Evolutionary conservation across 2,797 vertebrate species (phyloP).

Genomic region (Agapornis canus): DNA sequence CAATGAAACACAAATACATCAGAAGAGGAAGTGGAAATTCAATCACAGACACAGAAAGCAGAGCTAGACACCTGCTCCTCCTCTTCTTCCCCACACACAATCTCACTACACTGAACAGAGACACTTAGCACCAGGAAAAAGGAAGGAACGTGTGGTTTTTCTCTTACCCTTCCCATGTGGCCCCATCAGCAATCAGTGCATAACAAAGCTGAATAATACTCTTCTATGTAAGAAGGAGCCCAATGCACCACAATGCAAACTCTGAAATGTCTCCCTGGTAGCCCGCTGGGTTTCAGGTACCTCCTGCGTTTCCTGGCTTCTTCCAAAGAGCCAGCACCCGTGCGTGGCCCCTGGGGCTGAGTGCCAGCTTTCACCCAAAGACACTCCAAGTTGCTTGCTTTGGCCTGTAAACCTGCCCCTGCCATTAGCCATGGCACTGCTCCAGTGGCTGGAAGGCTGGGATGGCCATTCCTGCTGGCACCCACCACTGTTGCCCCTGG

Average conservation of each 20-base stretch:
- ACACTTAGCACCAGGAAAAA: not conserved
- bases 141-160: not conserved
- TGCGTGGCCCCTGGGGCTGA: accelerated
- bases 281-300: not conserved
- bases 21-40: conserved; percentile 6
- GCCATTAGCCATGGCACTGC: not conserved
- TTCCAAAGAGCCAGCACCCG: not conserved
- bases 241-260: not conserved
- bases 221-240: not conserved
- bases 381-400: not conserved
- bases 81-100: not conserved
- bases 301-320: not conserved
- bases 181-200: not conserved
- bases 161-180: not conserved
- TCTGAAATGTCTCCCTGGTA: not conserved
- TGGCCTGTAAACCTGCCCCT: not conserved
- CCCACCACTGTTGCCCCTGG: not conserved
- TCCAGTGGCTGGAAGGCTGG: conserved; percentile 21
- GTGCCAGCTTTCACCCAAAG: not conserved
- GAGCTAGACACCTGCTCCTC: not conserved
- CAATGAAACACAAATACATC: not conserved
- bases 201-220: not conserved
- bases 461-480: not conserved
- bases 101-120: not conserved
- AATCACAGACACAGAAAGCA: accelerated